These are phyloP conservation scores for Halictus ligatus DNA, from an alignment of 2,888 invertebrate species.

Conservation along the genomic window DNA sequence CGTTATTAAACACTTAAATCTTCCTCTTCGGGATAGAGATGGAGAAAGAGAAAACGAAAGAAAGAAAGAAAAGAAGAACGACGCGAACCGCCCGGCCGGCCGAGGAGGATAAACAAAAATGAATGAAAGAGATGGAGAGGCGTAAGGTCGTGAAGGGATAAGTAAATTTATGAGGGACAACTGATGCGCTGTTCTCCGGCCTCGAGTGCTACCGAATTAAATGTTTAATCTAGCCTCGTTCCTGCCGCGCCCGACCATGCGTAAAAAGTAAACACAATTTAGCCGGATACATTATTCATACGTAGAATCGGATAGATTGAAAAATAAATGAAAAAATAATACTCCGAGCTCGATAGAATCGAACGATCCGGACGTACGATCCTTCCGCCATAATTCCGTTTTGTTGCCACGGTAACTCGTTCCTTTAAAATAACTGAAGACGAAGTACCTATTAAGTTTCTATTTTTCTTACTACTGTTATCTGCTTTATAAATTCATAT, in stretches of 20 bases:
- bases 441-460: no score
- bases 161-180: constrained; percentile 67
- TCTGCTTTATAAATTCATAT: no score
- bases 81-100: constrained; percentile 8
- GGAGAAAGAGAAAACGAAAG: background rate
- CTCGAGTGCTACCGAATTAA: constrained; percentile 52
- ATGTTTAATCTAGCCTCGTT: constrained; percentile 45
- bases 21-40: constrained; percentile 65
- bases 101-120: constrained; percentile 57
- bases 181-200: constrained; percentile 44
- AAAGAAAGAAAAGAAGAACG: constrained; percentile 19
- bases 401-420: no score
- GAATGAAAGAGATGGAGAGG: constrained; percentile 27
- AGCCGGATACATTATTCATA: background rate
- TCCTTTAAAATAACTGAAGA: no score
- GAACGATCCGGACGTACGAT: background rate
- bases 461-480: no score
- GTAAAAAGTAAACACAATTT: background rate
- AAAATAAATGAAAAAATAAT: background rate
- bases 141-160: constrained; percentile 43
- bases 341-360: background rate
- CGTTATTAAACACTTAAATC: constrained; percentile 80
- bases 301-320: background rate
- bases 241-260: background rate
- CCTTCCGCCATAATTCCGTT: no score